A percentile compares a stretch with the other conserved stretches of the same genome.
phyloP scores from a whole-genome alignment of 2,888 invertebrate species.

The Perizoma affinitatum region DNA sequence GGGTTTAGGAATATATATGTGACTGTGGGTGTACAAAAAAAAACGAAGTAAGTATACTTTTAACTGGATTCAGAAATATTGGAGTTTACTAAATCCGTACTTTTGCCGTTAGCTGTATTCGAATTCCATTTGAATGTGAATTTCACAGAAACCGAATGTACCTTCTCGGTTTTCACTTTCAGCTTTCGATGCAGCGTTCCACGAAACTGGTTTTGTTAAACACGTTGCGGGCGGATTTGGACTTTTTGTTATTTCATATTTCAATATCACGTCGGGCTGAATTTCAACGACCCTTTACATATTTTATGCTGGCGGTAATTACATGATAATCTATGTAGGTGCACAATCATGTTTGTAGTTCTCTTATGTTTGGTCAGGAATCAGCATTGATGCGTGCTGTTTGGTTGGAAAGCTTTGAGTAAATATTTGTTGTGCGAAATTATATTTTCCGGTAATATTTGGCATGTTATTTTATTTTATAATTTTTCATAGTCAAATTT shows the following conservation, averaged over 20 bases:
- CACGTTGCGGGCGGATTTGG: not conserved
- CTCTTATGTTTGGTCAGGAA: slow-evolving; percentile 11
- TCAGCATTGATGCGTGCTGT: slow-evolving; percentile 2
- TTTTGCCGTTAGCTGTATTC: too few relatives aligned
- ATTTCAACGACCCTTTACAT: not conserved
- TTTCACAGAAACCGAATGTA: slow-evolving; percentile 11
- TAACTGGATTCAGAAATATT: too few relatives aligned
- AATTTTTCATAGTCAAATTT: too few relatives aligned
- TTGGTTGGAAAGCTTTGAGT: slow-evolving; percentile 9
- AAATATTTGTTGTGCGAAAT: slow-evolving; percentile 13
- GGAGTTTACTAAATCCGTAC: too few relatives aligned
- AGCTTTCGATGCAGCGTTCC: slow-evolving; percentile 1
- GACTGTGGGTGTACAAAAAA: not conserved
- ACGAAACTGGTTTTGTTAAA: slow-evolving; percentile 8
- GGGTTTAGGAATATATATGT: too few relatives aligned
- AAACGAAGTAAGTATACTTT: too few relatives aligned
- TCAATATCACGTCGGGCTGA: slow-evolving; percentile 5
- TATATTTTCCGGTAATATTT: not conserved
- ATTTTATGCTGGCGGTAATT: not conserved
- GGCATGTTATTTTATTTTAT: slow-evolving; percentile 2
- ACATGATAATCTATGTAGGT: not conserved
- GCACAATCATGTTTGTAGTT: not conserved
- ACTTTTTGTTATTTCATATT: slow-evolving; percentile 1
- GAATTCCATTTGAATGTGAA: slow-evolving; percentile 7
- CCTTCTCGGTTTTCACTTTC: not conserved